Conservation (phyloP, 2,888 invertebrate species). For the Zaprionus obscuricornis region DNA sequence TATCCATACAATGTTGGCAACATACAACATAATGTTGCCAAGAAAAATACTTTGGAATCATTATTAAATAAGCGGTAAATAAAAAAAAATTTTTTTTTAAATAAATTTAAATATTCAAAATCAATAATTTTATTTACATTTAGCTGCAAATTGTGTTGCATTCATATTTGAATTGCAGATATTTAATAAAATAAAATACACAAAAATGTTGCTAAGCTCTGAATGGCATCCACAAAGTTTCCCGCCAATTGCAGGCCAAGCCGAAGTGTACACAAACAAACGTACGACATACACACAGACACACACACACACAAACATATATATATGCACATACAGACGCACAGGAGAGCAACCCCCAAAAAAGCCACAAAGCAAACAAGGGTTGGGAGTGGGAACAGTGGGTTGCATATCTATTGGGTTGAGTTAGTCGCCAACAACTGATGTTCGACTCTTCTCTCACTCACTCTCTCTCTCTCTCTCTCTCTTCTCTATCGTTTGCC, state of each 20-base stretch:
- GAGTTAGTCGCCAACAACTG: constrained; percentile 55
- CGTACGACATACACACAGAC: constrained; percentile 29
- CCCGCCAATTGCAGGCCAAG: constrained; percentile 79
- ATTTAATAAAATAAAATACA: no score
- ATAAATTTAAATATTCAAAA: background rate
- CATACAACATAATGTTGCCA: constrained; percentile 64
- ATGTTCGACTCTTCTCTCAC: no score
- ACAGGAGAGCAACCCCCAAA: constrained; percentile 59
- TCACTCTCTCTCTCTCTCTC: constrained; percentile 24
- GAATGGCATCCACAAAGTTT: constrained; percentile 73
- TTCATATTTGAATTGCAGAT: no score
- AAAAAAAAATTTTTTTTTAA: background rate
- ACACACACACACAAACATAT: constrained; percentile 15
- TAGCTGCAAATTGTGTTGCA: background rate
- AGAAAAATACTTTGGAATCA: background rate
- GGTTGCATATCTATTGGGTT: constrained; percentile 26
- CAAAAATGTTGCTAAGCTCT: constrained; percentile 43
- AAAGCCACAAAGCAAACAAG: constrained; percentile 70
- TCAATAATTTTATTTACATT: background rate
- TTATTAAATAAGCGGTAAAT: background rate
- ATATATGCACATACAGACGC: constrained; percentile 3
- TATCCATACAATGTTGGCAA: constrained; percentile 48
- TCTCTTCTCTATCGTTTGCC: constrained; percentile 39
- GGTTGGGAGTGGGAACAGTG: constrained; percentile 12
- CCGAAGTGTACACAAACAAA: constrained; percentile 71